These are phyloP conservation scores for Formica selysi DNA, from an alignment of 1,140 invertebrate genomes.

Conservation along the genomic window DNA sequence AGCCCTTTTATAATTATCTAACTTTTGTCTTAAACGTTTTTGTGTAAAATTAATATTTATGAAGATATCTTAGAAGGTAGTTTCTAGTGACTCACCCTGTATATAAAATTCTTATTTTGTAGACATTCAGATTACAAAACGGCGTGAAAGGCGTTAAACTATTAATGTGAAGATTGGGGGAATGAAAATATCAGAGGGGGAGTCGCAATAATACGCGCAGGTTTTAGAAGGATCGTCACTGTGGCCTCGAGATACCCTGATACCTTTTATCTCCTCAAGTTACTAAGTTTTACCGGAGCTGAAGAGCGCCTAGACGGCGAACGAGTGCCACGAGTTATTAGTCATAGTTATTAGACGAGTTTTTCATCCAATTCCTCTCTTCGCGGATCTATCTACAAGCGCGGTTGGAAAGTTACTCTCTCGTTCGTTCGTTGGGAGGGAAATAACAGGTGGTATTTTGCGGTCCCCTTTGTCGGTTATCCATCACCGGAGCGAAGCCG, in stretches of 20 bases:
- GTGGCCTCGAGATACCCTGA: slow-evolving; percentile 67
- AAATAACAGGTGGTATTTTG: slow-evolving; percentile 64
- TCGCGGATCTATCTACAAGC: not conserved
- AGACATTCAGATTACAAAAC: not conserved
- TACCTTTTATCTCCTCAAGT: slow-evolving; percentile 79
- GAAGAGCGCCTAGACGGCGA: slow-evolving; percentile 73
- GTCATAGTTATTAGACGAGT: slow-evolving; percentile 26
- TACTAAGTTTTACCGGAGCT: slow-evolving; percentile 77
- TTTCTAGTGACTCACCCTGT: too few species aligned
- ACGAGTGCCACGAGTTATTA: slow-evolving; percentile 72
- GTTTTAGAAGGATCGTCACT: slow-evolving; percentile 72
- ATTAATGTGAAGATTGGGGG: not conserved
- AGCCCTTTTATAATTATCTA: too few species aligned
- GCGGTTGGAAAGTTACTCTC: slow-evolving; percentile 56
- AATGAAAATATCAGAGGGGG: not conserved
- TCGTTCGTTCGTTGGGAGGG: slow-evolving; percentile 50
- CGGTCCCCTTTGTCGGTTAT: slow-evolving; percentile 44
- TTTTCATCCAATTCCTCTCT: not conserved
- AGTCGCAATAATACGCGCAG: slow-evolving; percentile 62
- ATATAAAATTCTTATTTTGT: not conserved
- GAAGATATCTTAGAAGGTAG: too few species aligned
- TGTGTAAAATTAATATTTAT: too few species aligned
- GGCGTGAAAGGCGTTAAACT: not conserved
- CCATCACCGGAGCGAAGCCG: slow-evolving; percentile 5
- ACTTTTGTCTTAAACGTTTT: too few species aligned